Evolutionary conservation across 2,113 vertebrate species (phyloP).

Genomic region (Chascanopsetta lugubris): DNA sequence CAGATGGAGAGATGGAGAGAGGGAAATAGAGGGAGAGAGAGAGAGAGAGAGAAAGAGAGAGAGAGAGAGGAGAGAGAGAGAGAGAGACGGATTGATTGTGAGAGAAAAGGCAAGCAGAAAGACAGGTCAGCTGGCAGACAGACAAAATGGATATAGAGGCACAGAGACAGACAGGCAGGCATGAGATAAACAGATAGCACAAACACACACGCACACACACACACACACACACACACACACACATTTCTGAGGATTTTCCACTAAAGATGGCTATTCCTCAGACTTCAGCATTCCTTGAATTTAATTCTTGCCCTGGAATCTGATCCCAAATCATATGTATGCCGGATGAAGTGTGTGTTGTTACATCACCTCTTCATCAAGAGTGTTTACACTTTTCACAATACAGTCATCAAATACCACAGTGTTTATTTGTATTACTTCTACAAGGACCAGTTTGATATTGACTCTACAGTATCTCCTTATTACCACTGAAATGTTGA

Average conservation of each 20-base stretch:
- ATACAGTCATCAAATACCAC: no score
- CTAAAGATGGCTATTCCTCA: neutral
- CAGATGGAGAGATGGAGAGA: conserved; percentile 59
- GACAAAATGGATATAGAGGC: conserved; percentile 35
- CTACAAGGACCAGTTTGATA: no score
- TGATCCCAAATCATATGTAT: neutral
- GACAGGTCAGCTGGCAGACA: conserved; percentile 27
- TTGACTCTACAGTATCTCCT: no score
- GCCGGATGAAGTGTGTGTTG: no score
- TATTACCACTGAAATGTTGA: no score
- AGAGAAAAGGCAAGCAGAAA: neutral
- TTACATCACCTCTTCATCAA: no score
- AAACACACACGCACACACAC: neutral
- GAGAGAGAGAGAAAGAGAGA: conserved; percentile 11
- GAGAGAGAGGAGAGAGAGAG: no score
- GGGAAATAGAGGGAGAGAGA: conserved; percentile 12
- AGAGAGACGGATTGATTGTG: no score
- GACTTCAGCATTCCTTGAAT: neutral
- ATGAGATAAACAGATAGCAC: conserved; percentile 38
- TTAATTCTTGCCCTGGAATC: neutral
- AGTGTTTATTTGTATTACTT: no score
- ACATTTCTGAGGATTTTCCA: neutral
- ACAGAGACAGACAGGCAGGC: conserved; percentile 38
- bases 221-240: conserved; percentile 6
- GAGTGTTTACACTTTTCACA: no score